phyloP scores from a whole-genome alignment of 2,113 vertebrate genomes.

The Cepphus grylle region DNA sequence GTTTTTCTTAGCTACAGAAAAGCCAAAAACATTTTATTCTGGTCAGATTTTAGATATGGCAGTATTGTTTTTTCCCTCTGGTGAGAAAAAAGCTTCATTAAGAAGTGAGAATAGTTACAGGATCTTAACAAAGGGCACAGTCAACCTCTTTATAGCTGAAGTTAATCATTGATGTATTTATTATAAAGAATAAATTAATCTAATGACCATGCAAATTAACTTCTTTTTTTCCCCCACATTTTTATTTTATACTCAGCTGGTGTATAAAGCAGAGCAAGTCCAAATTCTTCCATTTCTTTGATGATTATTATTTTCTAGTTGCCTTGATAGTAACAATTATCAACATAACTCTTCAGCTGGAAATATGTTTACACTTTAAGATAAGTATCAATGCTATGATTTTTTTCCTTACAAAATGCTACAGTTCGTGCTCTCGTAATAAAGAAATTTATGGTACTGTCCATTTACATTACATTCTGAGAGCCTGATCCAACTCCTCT shows the following conservation, averaged over 20 bases:
- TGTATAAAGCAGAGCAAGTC: background rate
- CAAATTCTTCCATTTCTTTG: background rate
- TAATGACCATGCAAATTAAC: background rate
- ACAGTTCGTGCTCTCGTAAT: background rate
- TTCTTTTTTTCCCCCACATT: background rate
- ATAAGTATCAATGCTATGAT: background rate
- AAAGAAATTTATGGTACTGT: background rate
- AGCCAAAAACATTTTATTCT: constrained; percentile 37
- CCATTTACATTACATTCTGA: background rate
- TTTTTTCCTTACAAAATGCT: background rate
- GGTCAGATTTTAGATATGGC: constrained; percentile 4
- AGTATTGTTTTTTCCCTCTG: background rate
- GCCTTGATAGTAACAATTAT: background rate
- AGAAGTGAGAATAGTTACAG: constrained; percentile 14
- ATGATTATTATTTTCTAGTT: background rate
- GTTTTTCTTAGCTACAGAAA: constrained; percentile 26
- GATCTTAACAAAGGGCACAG: background rate
- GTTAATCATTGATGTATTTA: background rate
- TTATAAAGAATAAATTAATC: background rate
- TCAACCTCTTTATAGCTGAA: background rate
- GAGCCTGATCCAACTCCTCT: background rate
- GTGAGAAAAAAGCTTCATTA: constrained; percentile 18
- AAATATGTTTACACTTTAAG: background rate
- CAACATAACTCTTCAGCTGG: background rate
- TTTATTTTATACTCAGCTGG: background rate